Evolutionary conservation across 2,113 vertebrate genomes (phyloP).

Genomic region (Oreotrochilus melanogaster): DNA sequence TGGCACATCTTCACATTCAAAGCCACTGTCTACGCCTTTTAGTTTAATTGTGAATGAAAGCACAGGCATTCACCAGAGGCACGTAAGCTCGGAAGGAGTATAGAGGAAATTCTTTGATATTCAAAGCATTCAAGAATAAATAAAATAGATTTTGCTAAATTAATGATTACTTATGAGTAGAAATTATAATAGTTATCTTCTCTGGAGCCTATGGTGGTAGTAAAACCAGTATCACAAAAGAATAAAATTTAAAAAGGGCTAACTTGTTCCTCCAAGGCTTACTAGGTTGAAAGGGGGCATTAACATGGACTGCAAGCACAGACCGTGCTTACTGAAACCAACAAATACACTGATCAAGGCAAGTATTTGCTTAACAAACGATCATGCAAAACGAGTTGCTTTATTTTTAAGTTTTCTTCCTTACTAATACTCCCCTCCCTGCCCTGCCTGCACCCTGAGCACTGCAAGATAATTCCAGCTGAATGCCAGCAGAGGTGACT

Average conservation of each 20-base stretch:
- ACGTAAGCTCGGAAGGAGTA: neutral
- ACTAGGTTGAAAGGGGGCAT: neutral
- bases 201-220: neutral
- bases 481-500: neutral
- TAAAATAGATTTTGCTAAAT: neutral
- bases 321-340: neutral
- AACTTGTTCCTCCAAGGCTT: neutral
- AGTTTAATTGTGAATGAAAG: neutral
- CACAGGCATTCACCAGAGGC: neutral
- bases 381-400: neutral
- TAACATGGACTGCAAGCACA: neutral
- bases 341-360: neutral
- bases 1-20: neutral
- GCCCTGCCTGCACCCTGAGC: neutral
- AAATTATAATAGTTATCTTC: neutral
- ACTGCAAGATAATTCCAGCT: neutral
- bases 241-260: neutral
- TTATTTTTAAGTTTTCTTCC: neutral
- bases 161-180: neutral
- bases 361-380: slow-evolving; percentile 41
- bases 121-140: neutral
- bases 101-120: slow-evolving; percentile 6
- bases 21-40: neutral
- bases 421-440: neutral
- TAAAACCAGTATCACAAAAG: neutral